Evolutionary conservation across 2,113 vertebrate species (phyloP), one percentile per base, ranked within the genome.

Genomic region (Candoia aspera): DNA sequence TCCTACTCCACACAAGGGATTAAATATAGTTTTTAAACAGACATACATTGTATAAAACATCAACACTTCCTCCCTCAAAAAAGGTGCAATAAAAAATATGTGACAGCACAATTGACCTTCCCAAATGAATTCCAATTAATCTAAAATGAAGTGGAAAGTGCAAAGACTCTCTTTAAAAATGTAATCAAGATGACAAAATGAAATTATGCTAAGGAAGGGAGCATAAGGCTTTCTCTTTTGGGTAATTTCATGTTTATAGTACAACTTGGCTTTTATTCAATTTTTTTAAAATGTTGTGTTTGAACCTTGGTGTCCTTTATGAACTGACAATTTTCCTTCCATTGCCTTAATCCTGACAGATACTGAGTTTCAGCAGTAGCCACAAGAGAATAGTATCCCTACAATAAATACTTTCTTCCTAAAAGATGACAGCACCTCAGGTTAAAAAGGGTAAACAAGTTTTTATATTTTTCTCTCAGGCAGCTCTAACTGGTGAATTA

Each of bases 401-500:
- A 33, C 54, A 92, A 58, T 91, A 2, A 2, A 1, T 15, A 89
- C 19, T 92, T 1, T 85, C 29, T 64, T 91, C 10, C n/a, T 4
- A 55, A 92, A 90, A 86, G 15, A 68, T 90, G 54, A 90, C 84
- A 64, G 91, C 42, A 57, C 88, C 42, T 49, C 68, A 90, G 84
- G 91, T 94, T 95, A 93, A 92, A 79, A 54, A 53, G 19, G 87
- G 91, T 33, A 90, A 96, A 94, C 88, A 92, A 91, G 90, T 73
- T 0, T 94, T 95, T 93, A 92, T 91, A 93, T 95, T 94, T 94
- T 91, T 93, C 23, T 64, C 84, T 85, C 6, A 92, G 90, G 87
- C 91, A 95, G 87, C 87, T 93, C 60, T 89, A 95, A 46, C 42
- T 96, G 93, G 93, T 92, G 46, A 95, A 95, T 92, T 73, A 15